A percentile compares a stretch with the other conserved stretches of the same genome.
These are phyloP conservation scores for Rhinopomastus cyanomelas DNA, from an alignment of 2,113 vertebrate species.

Conservation along the genomic window DNA sequence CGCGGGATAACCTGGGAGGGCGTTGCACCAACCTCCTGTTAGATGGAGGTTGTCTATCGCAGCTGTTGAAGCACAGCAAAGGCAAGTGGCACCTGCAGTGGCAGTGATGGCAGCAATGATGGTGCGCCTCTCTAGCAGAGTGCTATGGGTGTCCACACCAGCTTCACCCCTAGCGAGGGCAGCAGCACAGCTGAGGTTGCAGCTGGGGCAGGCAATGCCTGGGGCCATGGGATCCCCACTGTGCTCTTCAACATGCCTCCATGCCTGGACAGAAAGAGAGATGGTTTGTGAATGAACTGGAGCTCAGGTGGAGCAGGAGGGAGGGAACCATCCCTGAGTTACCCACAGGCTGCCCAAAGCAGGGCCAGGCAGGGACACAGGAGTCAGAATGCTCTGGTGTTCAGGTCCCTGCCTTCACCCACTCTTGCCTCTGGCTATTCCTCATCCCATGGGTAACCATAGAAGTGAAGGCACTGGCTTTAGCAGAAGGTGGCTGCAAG, in stretches of 20 bases:
- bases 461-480: no score
- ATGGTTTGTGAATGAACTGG: not conserved
- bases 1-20: accelerated
- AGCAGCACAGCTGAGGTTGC: accelerated
- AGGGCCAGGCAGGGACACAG: not conserved
- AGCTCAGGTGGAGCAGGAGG: not conserved
- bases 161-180: accelerated
- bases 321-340: not conserved
- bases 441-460: not conserved
- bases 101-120: not conserved
- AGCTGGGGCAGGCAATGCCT: not conserved
- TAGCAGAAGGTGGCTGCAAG: not conserved
- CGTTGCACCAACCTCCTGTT: not conserved
- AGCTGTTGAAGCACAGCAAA: not conserved
- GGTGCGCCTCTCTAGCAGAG: not conserved
- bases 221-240: not conserved
- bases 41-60: accelerated
- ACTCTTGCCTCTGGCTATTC: not conserved
- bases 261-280: not conserved
- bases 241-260: not conserved
- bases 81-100: not conserved
- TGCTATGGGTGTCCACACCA: not conserved
- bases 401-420: accelerated
- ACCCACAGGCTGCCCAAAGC: not conserved
- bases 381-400: accelerated